Conservation (phyloP, 2,113 vertebrate species). For the Gambusia affinis region DNA sequence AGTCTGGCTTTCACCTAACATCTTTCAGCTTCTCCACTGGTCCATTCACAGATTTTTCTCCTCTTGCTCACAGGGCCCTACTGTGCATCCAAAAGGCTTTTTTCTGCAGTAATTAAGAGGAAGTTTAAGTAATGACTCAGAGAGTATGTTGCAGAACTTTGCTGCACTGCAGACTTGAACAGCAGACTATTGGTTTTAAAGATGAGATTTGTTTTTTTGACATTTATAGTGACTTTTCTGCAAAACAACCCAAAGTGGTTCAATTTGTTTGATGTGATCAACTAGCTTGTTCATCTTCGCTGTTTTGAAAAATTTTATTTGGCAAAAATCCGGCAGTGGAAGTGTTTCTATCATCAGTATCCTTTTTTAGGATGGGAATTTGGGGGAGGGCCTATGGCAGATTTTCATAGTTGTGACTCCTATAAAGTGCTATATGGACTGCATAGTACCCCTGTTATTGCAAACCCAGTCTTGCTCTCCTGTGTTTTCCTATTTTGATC, state of each 20-base stretch:
- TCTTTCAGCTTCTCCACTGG: background rate
- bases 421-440: background rate
- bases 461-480: too few species aligned
- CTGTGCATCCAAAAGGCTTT: background rate
- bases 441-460: background rate
- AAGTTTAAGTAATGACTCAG: background rate
- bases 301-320: background rate
- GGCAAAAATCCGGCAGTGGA: too few species aligned
- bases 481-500: background rate
- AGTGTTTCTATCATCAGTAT: too few species aligned
- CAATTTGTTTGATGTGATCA: background rate
- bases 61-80: background rate
- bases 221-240: background rate
- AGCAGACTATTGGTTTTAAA: background rate
- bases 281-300: background rate
- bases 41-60: background rate
- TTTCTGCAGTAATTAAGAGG: background rate
- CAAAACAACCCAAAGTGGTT: background rate
- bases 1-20: background rate
- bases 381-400: too few species aligned
- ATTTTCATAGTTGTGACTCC: background rate
- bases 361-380: background rate
- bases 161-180: background rate
- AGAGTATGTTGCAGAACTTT: background rate
- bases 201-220: background rate